Base-by-base conservation (phyloP, 2,797 vertebrate species). In the Tamandua tetradactyla region DNA sequence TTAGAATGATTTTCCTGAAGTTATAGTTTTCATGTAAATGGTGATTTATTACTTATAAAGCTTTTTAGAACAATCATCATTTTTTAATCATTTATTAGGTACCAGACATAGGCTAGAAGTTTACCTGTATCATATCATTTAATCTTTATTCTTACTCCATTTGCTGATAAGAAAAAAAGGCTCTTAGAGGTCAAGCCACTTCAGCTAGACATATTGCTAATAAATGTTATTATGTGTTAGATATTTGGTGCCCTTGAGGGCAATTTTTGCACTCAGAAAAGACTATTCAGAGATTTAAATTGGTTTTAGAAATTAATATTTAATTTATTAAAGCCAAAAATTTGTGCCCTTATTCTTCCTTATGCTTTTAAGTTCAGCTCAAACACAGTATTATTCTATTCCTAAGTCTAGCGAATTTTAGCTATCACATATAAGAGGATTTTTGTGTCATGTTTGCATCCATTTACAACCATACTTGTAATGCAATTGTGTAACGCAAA, bases 381-480 rank as follows among this genome's bases (percentile, higher is more conserved):
- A 32, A 27, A 55, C 12, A 71, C 11, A 37, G 15, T 37, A 37
- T 81, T 71, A 49, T 88, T 71, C 37, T 59, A 40, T 85, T 35
- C 37, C 80, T n/a, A 75, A 80, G 30, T 40, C 52, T 52, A 66
- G 47, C 80, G 74, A 94, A 94, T 88, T 79, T 91, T 44, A 85
- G 66, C n/a, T 91, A 85, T 91, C 30, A 59, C 30, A 42, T 81
- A 23, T n/a, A 15, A 91, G 32, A 47, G 30, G n/a, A 44, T 75
- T 96, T n/a, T 86, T 87, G 52, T 37, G 79, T 94, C 52, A 71
- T 49, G 30, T 76, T 94, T 42, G 15, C 61, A 91, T 87, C 61
- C 30, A 52, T 94, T 94, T 57, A 79, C 32, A 96, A 75, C 5
- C 47, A 75, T 32, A 75, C 82, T 49, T 64, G 79, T n/a, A n/a